Conservation (phyloP, 1,140 invertebrate species). For the Pseudachorutes palmiensis region DNA sequence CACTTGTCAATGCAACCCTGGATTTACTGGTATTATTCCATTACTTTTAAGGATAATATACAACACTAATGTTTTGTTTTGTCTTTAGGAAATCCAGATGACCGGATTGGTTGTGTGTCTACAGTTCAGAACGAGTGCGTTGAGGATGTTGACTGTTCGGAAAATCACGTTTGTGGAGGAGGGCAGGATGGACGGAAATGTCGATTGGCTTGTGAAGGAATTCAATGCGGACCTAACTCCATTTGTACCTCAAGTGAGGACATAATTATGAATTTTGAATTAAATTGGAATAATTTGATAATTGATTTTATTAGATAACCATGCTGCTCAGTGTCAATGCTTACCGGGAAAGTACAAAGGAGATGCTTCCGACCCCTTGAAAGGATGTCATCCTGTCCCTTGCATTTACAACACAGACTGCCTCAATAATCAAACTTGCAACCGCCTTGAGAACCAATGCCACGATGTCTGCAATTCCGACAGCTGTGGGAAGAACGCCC, state of each 20-base stretch:
- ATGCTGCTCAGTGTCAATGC: conserved; percentile 77
- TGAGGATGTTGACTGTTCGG: conserved; percentile 69
- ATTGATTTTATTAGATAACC: conserved; percentile 77
- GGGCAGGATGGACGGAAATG: conserved; percentile 50
- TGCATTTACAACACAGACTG: conserved; percentile 69
- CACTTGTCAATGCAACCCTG: conserved; percentile 40
- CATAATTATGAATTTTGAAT: too few relatives aligned
- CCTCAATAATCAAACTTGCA: conserved; percentile 64
- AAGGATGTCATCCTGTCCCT: conserved; percentile 67
- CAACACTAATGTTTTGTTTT: background rate
- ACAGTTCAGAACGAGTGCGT: conserved; percentile 61
- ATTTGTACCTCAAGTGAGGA: conserved; percentile 57
- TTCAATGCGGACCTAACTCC: conserved; percentile 72
- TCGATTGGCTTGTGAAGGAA: conserved; percentile 61
- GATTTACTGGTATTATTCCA: conserved; percentile 44
- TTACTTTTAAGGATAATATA: conserved; percentile 21
- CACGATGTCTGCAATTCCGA: conserved; percentile 69
- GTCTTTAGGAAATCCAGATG: conserved; percentile 67
- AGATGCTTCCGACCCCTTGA: conserved; percentile 63
- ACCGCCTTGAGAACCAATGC: conserved; percentile 71
- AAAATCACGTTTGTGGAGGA: conserved; percentile 63
- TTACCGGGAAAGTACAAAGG: conserved; percentile 72
- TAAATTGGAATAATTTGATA: too few relatives aligned
- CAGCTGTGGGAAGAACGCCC: conserved; percentile 74
- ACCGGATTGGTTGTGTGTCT: conserved; percentile 69